A percentile compares a stretch with the other conserved stretches of the same genome.
Conservation (phyloP, 1,140 invertebrate species). For the Camponotus floridanus region DNA sequence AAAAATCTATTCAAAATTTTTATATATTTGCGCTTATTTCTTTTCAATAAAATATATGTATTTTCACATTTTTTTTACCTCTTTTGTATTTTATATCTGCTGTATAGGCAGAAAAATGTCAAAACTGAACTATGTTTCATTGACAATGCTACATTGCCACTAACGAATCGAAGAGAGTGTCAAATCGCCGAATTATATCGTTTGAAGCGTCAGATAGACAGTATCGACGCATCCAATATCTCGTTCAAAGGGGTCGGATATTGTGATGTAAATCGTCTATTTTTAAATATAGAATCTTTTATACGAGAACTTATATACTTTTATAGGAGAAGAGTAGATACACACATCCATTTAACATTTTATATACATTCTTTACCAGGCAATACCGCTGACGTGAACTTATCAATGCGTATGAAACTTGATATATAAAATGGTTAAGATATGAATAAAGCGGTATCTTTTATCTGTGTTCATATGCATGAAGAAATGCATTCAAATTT, state of each 20-base stretch:
- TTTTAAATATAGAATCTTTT: not conserved
- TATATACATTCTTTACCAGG: not conserved
- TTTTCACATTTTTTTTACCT: not conserved
- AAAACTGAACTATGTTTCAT: not conserved
- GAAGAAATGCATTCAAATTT: not conserved
- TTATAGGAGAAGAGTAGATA: not conserved
- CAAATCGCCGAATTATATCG: slow-evolving; percentile 4
- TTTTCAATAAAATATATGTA: slow-evolving; percentile 6
- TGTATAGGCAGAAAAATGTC: not conserved
- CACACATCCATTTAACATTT: not conserved
- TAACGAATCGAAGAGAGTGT: not conserved
- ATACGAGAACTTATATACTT: too few species aligned
- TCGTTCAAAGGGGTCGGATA: not conserved
- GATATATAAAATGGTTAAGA: not conserved
- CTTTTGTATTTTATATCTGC: not conserved
- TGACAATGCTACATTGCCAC: not conserved
- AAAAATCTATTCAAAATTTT: not conserved
- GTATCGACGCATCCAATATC: not conserved
- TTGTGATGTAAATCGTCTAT: not conserved
- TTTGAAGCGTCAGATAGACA: not conserved
- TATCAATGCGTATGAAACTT: slow-evolving; percentile 6
- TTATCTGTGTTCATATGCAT: not conserved
- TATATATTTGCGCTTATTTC: not conserved
- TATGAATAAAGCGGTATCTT: slow-evolving; percentile 12
- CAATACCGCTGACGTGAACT: not conserved